phyloP scores from a whole-genome alignment of 1,140 invertebrate species.

The Drusus annulatus region DNA sequence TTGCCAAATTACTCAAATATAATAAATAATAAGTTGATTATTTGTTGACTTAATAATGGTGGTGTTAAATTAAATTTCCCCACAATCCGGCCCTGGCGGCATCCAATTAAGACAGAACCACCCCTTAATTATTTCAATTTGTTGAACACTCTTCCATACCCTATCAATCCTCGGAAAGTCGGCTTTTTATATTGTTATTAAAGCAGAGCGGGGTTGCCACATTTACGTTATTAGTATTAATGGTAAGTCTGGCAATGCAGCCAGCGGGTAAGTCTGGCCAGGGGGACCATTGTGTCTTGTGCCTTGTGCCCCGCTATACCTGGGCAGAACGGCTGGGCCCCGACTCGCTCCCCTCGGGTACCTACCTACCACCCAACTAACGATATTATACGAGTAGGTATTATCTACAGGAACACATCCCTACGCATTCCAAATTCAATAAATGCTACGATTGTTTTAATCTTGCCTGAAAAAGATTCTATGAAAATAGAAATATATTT shows the following conservation, averaged over 20 bases:
- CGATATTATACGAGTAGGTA: too few species aligned
- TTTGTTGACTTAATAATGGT: too few species aligned
- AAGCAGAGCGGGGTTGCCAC: slow-evolving; percentile 18
- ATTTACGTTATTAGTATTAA: slow-evolving; percentile 9
- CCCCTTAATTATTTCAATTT: slow-evolving; percentile 41
- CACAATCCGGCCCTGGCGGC: not conserved
- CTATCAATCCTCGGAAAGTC: not conserved
- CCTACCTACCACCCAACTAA: not conserved
- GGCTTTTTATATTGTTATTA: slow-evolving; percentile 20
- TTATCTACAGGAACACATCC: too few species aligned
- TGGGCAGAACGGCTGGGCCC: not conserved
- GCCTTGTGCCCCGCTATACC: slow-evolving; percentile 34
- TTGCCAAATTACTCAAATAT: too few species aligned
- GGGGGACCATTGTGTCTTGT: slow-evolving; percentile 5
- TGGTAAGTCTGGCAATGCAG: slow-evolving; percentile 35
- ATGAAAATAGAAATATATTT: too few species aligned
- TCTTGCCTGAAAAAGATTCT: too few species aligned
- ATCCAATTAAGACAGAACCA: slow-evolving; percentile 28
- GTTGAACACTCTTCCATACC: slow-evolving; percentile 11
- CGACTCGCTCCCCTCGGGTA: not conserved
- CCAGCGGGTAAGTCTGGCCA: not conserved
- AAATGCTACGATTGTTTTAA: too few species aligned
- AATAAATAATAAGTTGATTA: too few species aligned
- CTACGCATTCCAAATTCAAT: too few species aligned
- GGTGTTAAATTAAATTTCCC: too few species aligned